A percentile compares a stretch with the other conserved stretches of the same genome.
Evolutionary conservation across 2,888 invertebrate genomes (phyloP).

Genomic region (Dione vanillae): DNA sequence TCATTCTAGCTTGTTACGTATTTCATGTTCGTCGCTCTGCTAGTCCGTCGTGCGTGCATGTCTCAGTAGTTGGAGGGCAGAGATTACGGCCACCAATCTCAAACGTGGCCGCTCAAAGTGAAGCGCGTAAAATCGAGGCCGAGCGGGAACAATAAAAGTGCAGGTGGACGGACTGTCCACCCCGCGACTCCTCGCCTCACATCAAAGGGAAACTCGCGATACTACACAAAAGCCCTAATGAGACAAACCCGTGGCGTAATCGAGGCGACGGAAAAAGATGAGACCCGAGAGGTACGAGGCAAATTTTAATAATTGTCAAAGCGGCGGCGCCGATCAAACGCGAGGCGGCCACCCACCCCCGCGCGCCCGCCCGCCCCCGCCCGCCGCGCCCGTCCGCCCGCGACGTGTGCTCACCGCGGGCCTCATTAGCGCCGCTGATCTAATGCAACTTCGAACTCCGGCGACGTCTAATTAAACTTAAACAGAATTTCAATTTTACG

Average conservation of each 20-base stretch:
- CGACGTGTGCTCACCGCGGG: slow-evolving; percentile 79
- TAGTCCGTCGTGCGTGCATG: slow-evolving; percentile 33
- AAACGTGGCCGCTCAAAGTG: slow-evolving; percentile 77
- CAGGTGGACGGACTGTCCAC: slow-evolving; percentile 80
- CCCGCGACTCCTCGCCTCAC: slow-evolving; percentile 68
- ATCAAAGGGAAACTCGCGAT: slow-evolving; percentile 80
- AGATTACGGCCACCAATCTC: slow-evolving; percentile 69
- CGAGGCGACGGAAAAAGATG: slow-evolving; percentile 84
- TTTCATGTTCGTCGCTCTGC: neutral
- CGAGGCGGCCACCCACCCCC: slow-evolving; percentile 57
- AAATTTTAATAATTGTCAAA: slow-evolving; percentile 86
- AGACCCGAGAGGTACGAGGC: slow-evolving; percentile 83
- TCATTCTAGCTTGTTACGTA: slow-evolving; percentile 10
- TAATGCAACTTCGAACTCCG: slow-evolving; percentile 80
- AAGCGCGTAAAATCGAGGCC: slow-evolving; percentile 80
- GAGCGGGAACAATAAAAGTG: slow-evolving; percentile 80
- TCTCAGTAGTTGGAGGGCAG: slow-evolving; percentile 52
- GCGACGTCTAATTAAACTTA: slow-evolving; percentile 81
- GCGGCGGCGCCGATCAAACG: slow-evolving; percentile 84
- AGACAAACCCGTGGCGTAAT: slow-evolving; percentile 84
- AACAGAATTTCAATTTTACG: slow-evolving; percentile 82
- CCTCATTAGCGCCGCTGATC: slow-evolving; percentile 82
- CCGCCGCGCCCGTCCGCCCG: slow-evolving; percentile 53
- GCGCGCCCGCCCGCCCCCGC: slow-evolving; percentile 34
- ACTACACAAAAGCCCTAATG: slow-evolving; percentile 84